Conservation (phyloP, 2,888 invertebrate genomes). For the Dryocosmus kuriphilus region DNA sequence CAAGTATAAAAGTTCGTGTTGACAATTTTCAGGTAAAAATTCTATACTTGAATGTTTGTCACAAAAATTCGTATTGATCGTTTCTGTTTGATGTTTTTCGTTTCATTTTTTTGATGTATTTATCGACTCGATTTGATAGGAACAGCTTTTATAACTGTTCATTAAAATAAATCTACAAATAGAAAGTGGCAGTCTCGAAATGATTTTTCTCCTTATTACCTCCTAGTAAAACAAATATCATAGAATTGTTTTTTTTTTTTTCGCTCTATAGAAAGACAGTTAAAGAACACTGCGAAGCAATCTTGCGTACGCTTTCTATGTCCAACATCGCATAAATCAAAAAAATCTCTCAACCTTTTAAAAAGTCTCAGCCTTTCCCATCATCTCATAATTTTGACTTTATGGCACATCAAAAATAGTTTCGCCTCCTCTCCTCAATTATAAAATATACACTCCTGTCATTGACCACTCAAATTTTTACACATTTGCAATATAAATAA, state of each 20-base stretch:
- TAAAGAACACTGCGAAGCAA: constrained; percentile 25
- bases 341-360: constrained; percentile 7
- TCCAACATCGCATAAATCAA: constrained; percentile 13
- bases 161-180: constrained; percentile 15
- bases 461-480: constrained; percentile 24
- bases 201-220: constrained; percentile 22
- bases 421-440: constrained; percentile 12
- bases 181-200: constrained; percentile 33
- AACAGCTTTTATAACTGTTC: constrained; percentile 6
- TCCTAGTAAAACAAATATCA: constrained; percentile 3
- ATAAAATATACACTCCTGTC: constrained; percentile 29
- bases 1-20: constrained; percentile 31
- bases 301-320: constrained; percentile 14
- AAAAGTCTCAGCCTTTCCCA: constrained; percentile 11
- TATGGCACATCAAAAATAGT: constrained; percentile 41
- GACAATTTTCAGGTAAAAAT: constrained; percentile 19
- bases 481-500: constrained; percentile 30
- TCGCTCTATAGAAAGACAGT: constrained; percentile 14
- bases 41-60: not conserved
- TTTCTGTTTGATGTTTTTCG: not conserved
- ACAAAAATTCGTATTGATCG: constrained; percentile 15
- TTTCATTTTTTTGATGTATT: constrained; percentile 19
- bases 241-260: not conserved
- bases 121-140: constrained; percentile 10
- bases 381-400: constrained; percentile 34